phyloP scores from a whole-genome alignment of 2,888 invertebrate genomes.

The Galerucella pusilla region DNA sequence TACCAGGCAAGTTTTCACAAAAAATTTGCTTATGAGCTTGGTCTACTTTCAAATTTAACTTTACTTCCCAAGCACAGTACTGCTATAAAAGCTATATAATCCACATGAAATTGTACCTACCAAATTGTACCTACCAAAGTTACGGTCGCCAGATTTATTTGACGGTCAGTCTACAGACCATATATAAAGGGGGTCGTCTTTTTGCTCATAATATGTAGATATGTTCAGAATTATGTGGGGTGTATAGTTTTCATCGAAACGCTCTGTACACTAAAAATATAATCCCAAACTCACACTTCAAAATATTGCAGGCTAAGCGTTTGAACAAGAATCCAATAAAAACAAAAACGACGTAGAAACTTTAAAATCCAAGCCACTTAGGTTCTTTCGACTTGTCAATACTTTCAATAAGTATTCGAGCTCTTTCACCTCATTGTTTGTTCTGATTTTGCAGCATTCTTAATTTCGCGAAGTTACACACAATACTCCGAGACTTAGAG shows the following conservation, averaged over 20 bases:
- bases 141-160: too few species aligned
- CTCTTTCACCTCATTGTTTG: conserved; percentile 24
- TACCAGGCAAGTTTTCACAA: too few species aligned
- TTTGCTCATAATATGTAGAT: too few species aligned
- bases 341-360: neutral
- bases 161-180: too few species aligned
- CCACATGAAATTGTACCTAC: too few species aligned
- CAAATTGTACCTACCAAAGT: too few species aligned
- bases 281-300: neutral
- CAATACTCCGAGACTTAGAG: conserved; percentile 8
- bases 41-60: too few species aligned
- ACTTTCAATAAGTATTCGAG: conserved; percentile 3
- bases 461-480: conserved; percentile 25
- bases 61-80: too few species aligned
- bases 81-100: too few species aligned
- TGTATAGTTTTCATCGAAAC: neutral
- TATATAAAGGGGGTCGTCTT: too few species aligned
- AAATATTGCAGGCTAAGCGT: neutral
- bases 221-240: too few species aligned
- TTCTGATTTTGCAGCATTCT: conserved; percentile 28
- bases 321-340: neutral
- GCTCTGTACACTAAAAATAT: neutral
- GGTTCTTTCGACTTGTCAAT: conserved; percentile 10
- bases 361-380: neutral
- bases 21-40: too few species aligned